These are phyloP conservation scores for Alethe diademata DNA, from an alignment of 2,113 vertebrate species.

Conservation along the genomic window DNA sequence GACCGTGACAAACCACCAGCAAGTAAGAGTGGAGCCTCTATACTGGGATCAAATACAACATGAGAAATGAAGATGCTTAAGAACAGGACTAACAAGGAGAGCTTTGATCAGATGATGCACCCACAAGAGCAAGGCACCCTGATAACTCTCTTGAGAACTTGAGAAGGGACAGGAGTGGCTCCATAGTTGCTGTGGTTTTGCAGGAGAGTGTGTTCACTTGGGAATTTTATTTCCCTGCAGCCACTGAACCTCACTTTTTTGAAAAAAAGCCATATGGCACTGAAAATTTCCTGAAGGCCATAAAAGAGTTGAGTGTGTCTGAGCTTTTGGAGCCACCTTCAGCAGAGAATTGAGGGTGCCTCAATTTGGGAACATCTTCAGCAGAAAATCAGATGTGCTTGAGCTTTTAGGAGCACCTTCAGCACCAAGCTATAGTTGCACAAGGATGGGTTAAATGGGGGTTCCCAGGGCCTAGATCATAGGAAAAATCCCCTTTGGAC, in stretches of 20 bases:
- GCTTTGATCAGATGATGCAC: neutral
- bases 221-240: neutral
- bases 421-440: neutral
- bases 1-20: neutral
- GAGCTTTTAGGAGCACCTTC: neutral
- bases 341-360: neutral
- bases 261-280: neutral
- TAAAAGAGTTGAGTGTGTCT: neutral
- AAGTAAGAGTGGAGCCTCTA: neutral
- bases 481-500: neutral
- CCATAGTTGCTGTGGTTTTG: neutral
- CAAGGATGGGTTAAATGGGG: neutral
- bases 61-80: neutral
- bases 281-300: neutral
- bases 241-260: neutral
- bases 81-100: neutral
- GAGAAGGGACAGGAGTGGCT: neutral
- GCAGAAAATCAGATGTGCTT: fast-evolving
- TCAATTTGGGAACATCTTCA: neutral
- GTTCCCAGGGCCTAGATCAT: neutral
- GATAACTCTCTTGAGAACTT: fast-evolving
- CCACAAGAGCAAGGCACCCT: neutral
- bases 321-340: neutral
- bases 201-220: fast-evolving
- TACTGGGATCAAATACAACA: neutral